phyloP scores from a whole-genome alignment of 2,888 invertebrate genomes.

The Gibbula magus region DNA sequence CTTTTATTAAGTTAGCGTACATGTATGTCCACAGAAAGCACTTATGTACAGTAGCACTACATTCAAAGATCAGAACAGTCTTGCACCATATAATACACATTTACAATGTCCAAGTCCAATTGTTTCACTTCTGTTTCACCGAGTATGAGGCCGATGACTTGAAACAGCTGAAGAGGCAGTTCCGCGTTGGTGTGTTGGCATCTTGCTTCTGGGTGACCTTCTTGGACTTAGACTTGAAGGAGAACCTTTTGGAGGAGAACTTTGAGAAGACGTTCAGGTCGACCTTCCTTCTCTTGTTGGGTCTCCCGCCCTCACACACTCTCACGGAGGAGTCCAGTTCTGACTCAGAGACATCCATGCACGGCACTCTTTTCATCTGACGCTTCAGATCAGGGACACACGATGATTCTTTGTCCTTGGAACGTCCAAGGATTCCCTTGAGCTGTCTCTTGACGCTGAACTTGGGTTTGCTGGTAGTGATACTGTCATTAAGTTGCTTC shows the following conservation, averaged over 20 bases:
- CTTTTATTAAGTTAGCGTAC: too few relatives aligned
- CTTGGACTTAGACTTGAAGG: neutral
- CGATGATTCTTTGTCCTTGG: neutral
- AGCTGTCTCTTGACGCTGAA: neutral
- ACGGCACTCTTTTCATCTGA: neutral
- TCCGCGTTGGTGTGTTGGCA: neutral
- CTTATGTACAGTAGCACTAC: too few relatives aligned
- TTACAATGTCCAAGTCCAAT: too few relatives aligned
- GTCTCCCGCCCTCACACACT: neutral
- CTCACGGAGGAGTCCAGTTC: neutral
- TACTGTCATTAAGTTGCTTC: neutral
- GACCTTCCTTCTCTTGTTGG: neutral
- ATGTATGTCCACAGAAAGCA: too few relatives aligned
- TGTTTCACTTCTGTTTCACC: neutral
- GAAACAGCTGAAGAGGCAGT: conserved; percentile 3
- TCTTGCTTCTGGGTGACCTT: neutral
- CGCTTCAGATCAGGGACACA: neutral
- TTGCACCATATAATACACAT: too few relatives aligned
- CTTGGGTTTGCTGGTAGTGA: neutral
- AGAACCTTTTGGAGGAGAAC: neutral
- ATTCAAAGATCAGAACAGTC: too few relatives aligned
- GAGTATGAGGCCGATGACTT: neutral
- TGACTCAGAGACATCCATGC: neutral
- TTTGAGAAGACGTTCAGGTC: neutral
- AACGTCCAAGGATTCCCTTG: neutral